Conservation (phyloP, 2,888 invertebrate species). For the Portevinia maculata region DNA sequence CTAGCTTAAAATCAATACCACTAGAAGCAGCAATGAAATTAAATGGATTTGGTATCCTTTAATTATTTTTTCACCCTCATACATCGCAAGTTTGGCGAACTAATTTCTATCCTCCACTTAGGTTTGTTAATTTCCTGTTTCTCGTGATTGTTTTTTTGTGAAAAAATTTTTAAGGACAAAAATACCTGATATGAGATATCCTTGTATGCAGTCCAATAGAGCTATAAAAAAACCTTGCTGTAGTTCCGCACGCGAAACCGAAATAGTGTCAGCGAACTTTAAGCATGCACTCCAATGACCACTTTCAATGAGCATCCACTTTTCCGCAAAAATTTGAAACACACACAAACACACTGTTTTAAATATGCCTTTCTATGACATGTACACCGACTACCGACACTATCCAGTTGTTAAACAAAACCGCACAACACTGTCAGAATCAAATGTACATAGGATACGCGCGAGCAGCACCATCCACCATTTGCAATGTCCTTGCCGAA, state of each 20-base stretch:
- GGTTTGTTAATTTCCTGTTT: constrained; percentile 47
- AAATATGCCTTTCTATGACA: constrained; percentile 31
- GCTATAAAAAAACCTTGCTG: constrained; percentile 1
- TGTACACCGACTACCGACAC: constrained; percentile 17
- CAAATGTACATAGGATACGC: constrained; percentile 3
- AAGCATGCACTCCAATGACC: constrained; percentile 31
- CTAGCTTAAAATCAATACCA: constrained; percentile 20
- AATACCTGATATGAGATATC: constrained; percentile 46
- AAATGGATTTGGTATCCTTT: constrained; percentile 14
- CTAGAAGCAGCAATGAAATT: constrained; percentile 8
- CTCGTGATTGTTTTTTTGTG: not conserved
- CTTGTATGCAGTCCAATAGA: constrained; percentile 36
- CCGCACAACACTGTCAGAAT: constrained; percentile 35
- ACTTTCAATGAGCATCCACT: constrained; percentile 50
- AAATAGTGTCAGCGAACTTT: constrained; percentile 42
- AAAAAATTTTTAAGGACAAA: constrained; percentile 10
- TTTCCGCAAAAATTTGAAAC: constrained; percentile 40
- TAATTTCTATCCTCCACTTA: constrained; percentile 23
- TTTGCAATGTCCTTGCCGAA: constrained; percentile 45
- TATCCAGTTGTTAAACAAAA: constrained; percentile 25
- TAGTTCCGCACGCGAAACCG: constrained; percentile 10
- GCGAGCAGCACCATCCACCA: constrained; percentile 25
- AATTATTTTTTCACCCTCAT: constrained; percentile 7
- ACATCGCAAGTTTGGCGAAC: constrained; percentile 5
- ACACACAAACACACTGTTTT: constrained; percentile 16